Conservation (phyloP, 2,113 vertebrate genomes). For the Morone saxatilis region DNA sequence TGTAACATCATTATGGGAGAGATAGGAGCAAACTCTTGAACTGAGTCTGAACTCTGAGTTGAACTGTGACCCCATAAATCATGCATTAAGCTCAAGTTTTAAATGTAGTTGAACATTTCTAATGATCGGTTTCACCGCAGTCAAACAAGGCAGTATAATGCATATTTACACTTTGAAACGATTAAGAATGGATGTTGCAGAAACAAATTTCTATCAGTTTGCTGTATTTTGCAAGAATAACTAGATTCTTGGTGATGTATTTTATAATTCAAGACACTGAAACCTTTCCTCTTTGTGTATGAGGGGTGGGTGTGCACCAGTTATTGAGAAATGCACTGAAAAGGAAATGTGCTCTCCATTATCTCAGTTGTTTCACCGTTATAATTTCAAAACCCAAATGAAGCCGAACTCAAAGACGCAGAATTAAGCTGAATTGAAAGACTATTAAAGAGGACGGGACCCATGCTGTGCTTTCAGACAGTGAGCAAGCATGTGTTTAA, state of each 20-base stretch:
- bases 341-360: slow-evolving; percentile 25
- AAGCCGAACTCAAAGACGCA: slow-evolving; percentile 40
- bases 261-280: slow-evolving; percentile 4
- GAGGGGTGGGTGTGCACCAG: background rate
- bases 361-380: slow-evolving; percentile 23
- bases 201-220: background rate
- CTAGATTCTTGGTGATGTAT: background rate
- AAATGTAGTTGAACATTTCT: background rate
- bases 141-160: background rate
- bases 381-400: slow-evolving; percentile 1
- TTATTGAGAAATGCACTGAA: slow-evolving; percentile 6
- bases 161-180: background rate
- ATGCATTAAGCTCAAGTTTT: slow-evolving; percentile 1
- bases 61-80: slow-evolving; percentile 25
- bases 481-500: slow-evolving; percentile 72
- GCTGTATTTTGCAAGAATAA: background rate
- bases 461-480: slow-evolving; percentile 66
- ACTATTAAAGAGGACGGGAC: slow-evolving; percentile 58
- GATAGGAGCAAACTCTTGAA: slow-evolving; percentile 59
- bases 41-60: slow-evolving; percentile 56
- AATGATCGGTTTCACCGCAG: background rate
- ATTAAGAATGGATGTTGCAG: background rate
- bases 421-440: slow-evolving; percentile 54
- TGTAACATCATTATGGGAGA: slow-evolving; percentile 48
- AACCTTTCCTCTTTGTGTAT: slow-evolving; percentile 20